Percentiles rank a stretch among this genome's conserved stretches.
phyloP scores from a whole-genome alignment of 2,888 invertebrate species.

The Acanthosoma haemorrhoidale region DNA sequence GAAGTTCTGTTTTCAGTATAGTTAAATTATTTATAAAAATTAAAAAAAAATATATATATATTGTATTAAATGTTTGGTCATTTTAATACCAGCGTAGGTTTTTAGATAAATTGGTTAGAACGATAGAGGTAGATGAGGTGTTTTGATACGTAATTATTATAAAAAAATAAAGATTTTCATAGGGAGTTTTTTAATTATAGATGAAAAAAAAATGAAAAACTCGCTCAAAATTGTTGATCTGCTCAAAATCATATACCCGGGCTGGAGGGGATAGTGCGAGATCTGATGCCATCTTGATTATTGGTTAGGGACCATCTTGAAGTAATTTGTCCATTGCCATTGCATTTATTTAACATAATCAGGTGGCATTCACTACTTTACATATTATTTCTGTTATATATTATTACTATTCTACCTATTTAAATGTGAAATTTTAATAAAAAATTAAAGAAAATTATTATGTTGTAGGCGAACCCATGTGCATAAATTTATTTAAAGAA shows the following conservation, averaged over 20 bases:
- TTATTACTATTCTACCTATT: slow-evolving; percentile 34
- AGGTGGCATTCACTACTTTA: slow-evolving; percentile 21
- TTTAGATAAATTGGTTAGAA: slow-evolving; percentile 32
- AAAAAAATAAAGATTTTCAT: slow-evolving; percentile 16
- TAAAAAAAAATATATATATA: background rate
- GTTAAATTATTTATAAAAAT: slow-evolving; percentile 21
- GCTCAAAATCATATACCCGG: slow-evolving; percentile 26
- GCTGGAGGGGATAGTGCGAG: slow-evolving; percentile 24
- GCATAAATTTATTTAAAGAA: slow-evolving; percentile 31
- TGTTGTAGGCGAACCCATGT: slow-evolving; percentile 36
- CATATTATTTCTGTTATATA: slow-evolving; percentile 36
- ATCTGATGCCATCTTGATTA: slow-evolving; percentile 25
- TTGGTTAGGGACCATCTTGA: slow-evolving; percentile 29
- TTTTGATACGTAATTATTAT: slow-evolving; percentile 31
- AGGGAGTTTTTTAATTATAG: slow-evolving; percentile 15
- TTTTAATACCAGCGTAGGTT: slow-evolving; percentile 34
- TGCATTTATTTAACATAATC: slow-evolving; percentile 30
- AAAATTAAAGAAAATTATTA: slow-evolving; percentile 19
- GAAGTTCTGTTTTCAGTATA: slow-evolving; percentile 29
- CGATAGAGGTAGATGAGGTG: slow-evolving; percentile 24
- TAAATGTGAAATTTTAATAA: slow-evolving; percentile 20
- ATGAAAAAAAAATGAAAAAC: slow-evolving; percentile 19
- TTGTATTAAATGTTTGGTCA: slow-evolving; percentile 28
- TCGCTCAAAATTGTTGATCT: slow-evolving; percentile 32
- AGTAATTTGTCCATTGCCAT: slow-evolving; percentile 28